These are phyloP conservation scores for Aphelocoma californica DNA, from an alignment of 2,797 vertebrate species.

Conservation along the genomic window DNA sequence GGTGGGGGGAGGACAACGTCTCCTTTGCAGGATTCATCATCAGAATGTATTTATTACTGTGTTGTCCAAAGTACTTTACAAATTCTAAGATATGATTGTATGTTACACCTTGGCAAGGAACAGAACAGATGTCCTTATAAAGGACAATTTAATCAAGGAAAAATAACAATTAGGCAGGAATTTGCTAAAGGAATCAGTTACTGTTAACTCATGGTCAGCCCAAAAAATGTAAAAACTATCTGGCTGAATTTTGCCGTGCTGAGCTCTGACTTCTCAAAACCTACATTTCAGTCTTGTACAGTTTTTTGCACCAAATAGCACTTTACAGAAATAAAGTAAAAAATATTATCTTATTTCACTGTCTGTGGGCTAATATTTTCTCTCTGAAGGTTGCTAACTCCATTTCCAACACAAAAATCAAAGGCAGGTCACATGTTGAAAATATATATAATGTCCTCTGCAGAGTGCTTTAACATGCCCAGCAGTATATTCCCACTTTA, in stretches of 20 bases:
- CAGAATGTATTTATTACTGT: background rate
- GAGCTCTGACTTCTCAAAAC: background rate
- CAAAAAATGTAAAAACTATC: background rate
- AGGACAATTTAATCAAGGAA: constrained; percentile 44
- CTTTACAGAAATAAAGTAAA: background rate
- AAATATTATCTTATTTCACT: background rate
- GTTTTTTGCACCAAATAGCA: background rate
- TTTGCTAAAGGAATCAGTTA: background rate
- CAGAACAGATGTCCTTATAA: constrained; percentile 47
- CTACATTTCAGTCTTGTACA: background rate
- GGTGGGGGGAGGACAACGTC: background rate
- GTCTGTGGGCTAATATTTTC: constrained; percentile 12
- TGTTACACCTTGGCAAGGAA: constrained; percentile 46
- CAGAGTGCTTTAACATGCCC: constrained; percentile 48
- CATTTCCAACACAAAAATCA: constrained; percentile 28
- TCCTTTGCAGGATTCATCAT: background rate
- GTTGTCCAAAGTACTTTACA: constrained; percentile 35
- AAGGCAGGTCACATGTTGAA: constrained; percentile 45
- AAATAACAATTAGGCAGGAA: constrained; percentile 25
- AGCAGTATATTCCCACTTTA: constrained; percentile 46
- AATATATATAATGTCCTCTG: constrained; percentile 47
- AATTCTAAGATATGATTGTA: constrained; percentile 14
- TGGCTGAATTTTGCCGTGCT: background rate
- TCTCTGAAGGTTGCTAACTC: constrained; percentile 14
- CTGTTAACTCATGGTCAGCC: background rate